Percentiles rank a stretch among this genome's conserved stretches.
phyloP scores from a whole-genome alignment of 2,113 vertebrate species.

The Melierax canorus region DNA sequence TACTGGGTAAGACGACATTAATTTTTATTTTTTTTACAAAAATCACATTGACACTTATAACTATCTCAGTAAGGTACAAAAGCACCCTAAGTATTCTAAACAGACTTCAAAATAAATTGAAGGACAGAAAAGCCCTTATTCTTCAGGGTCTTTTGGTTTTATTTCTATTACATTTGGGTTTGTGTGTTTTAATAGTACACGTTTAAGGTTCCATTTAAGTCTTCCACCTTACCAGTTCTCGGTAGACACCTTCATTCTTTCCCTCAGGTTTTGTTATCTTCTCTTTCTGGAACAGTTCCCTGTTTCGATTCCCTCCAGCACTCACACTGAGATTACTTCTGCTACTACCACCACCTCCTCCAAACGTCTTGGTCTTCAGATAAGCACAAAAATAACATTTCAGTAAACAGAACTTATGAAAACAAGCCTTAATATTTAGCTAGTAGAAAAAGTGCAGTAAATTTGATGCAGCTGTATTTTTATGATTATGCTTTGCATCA shows the following conservation, averaged over 20 bases:
- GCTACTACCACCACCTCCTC: constrained; percentile 88
- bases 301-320: constrained; percentile 76
- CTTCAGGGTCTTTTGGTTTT: not conserved
- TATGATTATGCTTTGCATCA: not conserved
- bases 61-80: not conserved
- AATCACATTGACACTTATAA: not conserved
- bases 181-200: not conserved
- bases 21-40: not conserved
- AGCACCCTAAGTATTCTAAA: not conserved
- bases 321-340: constrained; percentile 85
- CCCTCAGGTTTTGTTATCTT: constrained; percentile 79
- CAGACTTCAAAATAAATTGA: not conserved
- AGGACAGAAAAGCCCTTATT: not conserved
- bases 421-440: constrained; percentile 5
- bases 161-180: not conserved
- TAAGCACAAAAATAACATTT: constrained; percentile 33
- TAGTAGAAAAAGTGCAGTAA: not conserved
- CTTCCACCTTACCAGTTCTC: constrained; percentile 86
- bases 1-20: not conserved
- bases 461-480: not conserved
- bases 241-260: constrained; percentile 88
- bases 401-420: constrained; percentile 33
- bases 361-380: constrained; percentile 88
- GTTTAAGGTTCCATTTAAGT: not conserved
- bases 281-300: constrained; percentile 86